Percentiles rank a stretch among this genome's conserved stretches.
These are phyloP conservation scores for Seriola quinqueradiata DNA, from an alignment of 2,113 vertebrate genomes.

Conservation along the genomic window DNA sequence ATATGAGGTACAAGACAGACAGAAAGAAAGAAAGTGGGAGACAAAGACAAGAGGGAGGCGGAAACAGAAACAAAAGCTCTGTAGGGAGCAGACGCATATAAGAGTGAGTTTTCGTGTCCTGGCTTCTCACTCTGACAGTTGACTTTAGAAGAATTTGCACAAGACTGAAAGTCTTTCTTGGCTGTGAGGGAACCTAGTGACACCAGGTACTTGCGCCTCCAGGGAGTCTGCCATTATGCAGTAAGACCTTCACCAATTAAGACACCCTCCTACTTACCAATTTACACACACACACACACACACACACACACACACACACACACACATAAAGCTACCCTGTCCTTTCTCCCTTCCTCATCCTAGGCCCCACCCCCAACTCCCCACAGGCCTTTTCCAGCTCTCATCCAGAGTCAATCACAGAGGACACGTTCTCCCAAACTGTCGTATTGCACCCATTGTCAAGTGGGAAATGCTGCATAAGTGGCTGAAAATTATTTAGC, in stretches of 20 bases:
- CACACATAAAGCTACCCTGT: background rate
- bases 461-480: conserved; percentile 18
- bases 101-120: conserved; percentile 11
- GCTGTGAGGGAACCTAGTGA: background rate
- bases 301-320: background rate
- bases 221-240: background rate
- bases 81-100: conserved; percentile 6
- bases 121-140: background rate
- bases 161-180: background rate
- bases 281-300: conserved; percentile 27
- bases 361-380: background rate
- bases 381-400: conserved; percentile 4
- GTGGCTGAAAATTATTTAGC: conserved; percentile 21
- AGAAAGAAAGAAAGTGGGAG: conserved; percentile 47
- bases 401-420: conserved; percentile 40
- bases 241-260: conserved; percentile 31
- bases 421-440: conserved; percentile 1
- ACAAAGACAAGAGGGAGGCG: conserved; percentile 23
- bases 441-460: conserved; percentile 18
- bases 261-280: conserved; percentile 14
- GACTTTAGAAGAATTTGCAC: background rate
- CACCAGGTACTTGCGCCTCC: background rate
- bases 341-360: background rate
- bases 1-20: conserved; percentile 27
- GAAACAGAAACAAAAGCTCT: conserved; percentile 36